Base-by-base conservation (phyloP, 1,140 invertebrate genomes). In the Drosophila obscura region DNA sequence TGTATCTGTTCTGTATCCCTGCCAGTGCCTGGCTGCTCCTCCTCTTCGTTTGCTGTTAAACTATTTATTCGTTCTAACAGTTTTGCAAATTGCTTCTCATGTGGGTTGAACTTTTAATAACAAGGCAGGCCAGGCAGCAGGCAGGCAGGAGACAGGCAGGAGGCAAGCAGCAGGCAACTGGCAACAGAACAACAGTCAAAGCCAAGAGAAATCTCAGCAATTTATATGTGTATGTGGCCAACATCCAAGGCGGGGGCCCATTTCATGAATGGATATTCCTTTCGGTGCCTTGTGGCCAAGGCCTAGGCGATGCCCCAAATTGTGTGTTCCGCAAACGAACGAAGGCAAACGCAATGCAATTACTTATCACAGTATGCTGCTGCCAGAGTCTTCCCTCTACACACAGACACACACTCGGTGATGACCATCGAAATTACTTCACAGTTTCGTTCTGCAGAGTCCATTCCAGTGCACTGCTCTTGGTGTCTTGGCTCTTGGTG, bases 331-430 rank as follows among this genome's bases (percentile, higher is more conserved):
- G 35, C 35, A 49, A 19, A 19, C 48, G 28, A 61, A 75, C 45
- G 50, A 61, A 75, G 41, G 50, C 51, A 51, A 73, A 82, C 57
- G 75, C 75, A 83, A 82, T 82, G 83, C 83, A 87, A 88, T 88
- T 88, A 88, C 83, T 88, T 88, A 88, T 89, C 83, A 88, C 83
- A 88, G 83, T 88, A 80, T 81, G 83, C 62, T 83, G 60, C 58
- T 64, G 52, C 57, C 60, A 45, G 26, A 61, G 55, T 55, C 67
- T 65, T 59, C 52, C 65, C 71, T 71, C 67, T 28, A 46, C 51
- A 31, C 31, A 28, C 26, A 28, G 0, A 6, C 5, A 6, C 5
- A 6, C 26, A 28, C 22, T 63, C 51, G 5, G 13, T 15, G 57
- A 51, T 61, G 76, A 72, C 72, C 76, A 81, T 58, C 72, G 78